Base-by-base conservation (phyloP, 2,797 vertebrate genomes). In the Lepus oiostolus region DNA sequence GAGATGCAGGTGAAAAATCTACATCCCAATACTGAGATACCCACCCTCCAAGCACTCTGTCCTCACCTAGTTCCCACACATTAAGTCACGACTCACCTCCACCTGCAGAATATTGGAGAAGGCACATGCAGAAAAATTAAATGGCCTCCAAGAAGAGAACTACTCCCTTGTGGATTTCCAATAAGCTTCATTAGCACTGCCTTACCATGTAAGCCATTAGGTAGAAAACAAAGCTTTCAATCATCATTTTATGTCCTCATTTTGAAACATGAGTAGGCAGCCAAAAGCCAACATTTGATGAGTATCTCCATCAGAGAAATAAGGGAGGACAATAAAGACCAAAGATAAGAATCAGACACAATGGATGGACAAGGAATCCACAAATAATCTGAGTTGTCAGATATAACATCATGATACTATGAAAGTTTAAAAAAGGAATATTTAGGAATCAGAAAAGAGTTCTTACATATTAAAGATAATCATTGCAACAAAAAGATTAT, bases 261-360 rank as follows among this genome's bases (percentile, higher is more conserved):
- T 95, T 76, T 85, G 21, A 79, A 96, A 94, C 68, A 91, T 35
- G 17, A 95, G 75, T 13, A 5, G 32, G 52, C 26, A 68, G 38
- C 54, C 38, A 85, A 76, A 75, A 90, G 17, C 84, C 38, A 65
- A 54, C 17, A 63, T 74, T n/a, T 38, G 26, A 50, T 79, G 17
- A 85, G 35, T 79, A 72, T 77, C 54, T 94, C 19, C 10, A 88
- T 81, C 75, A 50, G 3, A 72, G 84, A 81, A 85, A 13, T 38
- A 58, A 92, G n/a, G 14, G 5, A 70, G 13, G 30, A 93, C 17
- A 80, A 81, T 22, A 94, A 79, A 83, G 35, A 79, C 76, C 3
- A 52, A 4, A 91, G 86, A 60, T 76, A 63, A 82, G 3, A 88
- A 38, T 32, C 75, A 85, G 28, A 83, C 5, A 38, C 35, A 75